Evolutionary conservation across 2,113 vertebrate genomes (phyloP).

Genomic region (Pleuronectes platessa): DNA sequence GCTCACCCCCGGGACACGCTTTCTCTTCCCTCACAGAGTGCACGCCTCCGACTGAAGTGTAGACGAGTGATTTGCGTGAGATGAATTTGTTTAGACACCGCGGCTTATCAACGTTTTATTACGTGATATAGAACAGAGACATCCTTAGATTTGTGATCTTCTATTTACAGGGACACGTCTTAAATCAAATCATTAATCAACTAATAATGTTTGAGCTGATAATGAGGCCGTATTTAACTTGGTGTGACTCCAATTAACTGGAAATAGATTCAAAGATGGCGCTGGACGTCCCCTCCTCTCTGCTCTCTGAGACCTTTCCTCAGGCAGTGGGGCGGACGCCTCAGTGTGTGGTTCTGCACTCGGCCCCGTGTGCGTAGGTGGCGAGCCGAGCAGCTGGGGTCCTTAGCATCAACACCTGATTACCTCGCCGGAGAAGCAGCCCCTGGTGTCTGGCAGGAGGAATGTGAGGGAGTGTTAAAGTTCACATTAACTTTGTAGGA

Average conservation of each 20-base stretch:
- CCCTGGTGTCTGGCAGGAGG: slow-evolving; percentile 57
- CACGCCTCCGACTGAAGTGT: slow-evolving; percentile 20
- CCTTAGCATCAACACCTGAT: slow-evolving; percentile 69
- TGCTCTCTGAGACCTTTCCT: neutral
- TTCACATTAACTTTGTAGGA: slow-evolving; percentile 65
- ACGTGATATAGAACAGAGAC: slow-evolving; percentile 7
- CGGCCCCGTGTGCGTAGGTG: slow-evolving; percentile 22
- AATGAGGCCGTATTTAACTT: slow-evolving; percentile 13
- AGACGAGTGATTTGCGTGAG: slow-evolving; percentile 24
- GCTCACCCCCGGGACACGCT: slow-evolving; percentile 47
- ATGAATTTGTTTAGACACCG: slow-evolving; percentile 28
- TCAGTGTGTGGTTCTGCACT: slow-evolving; percentile 35
- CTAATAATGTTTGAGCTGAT: neutral
- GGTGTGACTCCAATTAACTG: slow-evolving; percentile 23
- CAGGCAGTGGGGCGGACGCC: slow-evolving; percentile 15
- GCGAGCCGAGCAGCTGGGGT: slow-evolving; percentile 50
- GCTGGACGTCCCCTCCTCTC: neutral
- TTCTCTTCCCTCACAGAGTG: slow-evolving; percentile 46
- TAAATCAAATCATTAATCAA: slow-evolving; percentile 31
- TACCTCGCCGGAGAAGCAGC: slow-evolving; percentile 54
- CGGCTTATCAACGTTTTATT: slow-evolving; percentile 46
- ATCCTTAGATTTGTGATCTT: slow-evolving; percentile 20
- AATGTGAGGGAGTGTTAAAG: slow-evolving; percentile 73
- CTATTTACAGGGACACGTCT: neutral
- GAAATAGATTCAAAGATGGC: neutral